Evolutionary conservation across 2,888 invertebrate genomes (phyloP).

Genomic region (Drosophila conformis): DNA sequence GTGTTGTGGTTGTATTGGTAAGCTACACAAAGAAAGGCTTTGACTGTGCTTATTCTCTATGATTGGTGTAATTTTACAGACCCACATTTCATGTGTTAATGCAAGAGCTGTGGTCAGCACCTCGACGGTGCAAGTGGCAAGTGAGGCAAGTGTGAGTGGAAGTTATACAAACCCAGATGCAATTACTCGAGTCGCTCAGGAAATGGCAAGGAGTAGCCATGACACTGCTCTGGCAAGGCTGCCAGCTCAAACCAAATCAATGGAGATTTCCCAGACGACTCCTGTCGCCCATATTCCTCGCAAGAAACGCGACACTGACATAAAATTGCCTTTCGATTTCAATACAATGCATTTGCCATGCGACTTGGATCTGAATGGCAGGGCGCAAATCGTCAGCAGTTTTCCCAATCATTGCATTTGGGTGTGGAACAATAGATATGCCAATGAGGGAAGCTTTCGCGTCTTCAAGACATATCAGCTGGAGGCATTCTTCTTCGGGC

Average conservation of each 20-base stretch:
- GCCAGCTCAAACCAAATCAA: constrained; percentile 6
- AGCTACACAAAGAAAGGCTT: neutral
- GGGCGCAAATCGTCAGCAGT: neutral
- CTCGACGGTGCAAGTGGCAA: neutral
- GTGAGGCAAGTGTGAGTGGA: neutral
- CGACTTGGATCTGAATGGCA: constrained; percentile 43
- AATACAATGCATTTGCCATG: constrained; percentile 45
- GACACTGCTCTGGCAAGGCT: neutral
- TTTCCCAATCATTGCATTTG: constrained; percentile 54
- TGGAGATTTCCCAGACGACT: neutral
- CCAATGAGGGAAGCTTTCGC: constrained; percentile 42
- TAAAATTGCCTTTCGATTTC: constrained; percentile 36
- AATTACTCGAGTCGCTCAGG: neutral
- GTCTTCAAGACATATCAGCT: constrained; percentile 54
- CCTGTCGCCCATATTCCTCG: constrained; percentile 27
- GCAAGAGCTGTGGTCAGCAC: constrained; percentile 12
- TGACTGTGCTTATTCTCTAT: rapidly evolving
- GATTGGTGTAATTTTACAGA: constrained; percentile 1
- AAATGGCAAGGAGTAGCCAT: neutral
- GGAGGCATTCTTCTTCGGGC: constrained; percentile 55
- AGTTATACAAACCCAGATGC: neutral
- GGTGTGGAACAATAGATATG: constrained; percentile 38
- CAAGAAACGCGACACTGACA: constrained; percentile 20
- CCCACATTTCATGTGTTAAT: neutral
- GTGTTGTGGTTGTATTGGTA: constrained; percentile 24